Evolutionary conservation across 2,888 invertebrate species (phyloP), one percentile per base, ranked within the genome.

Genomic region (Ceraclea dissimilis): DNA sequence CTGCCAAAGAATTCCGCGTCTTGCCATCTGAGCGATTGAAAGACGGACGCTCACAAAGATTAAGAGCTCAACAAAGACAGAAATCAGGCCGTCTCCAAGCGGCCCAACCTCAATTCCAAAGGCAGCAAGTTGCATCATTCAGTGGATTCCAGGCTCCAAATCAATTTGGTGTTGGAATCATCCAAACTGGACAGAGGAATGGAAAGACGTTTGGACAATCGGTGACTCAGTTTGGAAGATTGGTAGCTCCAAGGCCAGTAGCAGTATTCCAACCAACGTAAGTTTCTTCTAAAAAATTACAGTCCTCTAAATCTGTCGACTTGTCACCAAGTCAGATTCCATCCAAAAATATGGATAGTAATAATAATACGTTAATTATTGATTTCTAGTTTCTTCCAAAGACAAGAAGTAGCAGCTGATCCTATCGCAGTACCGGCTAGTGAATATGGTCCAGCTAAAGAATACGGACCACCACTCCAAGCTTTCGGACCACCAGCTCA

Each of bases 1-100:
- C 62, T 6, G 56, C 62, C 13, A 49, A 57, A 44, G 58, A 62
- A 44, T 62, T 62, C 60, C 55, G 62, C 48, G 21, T 50, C 39
- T 47, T 59, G 13, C 54, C 59, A n/a, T 50, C 17, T 10, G 59
- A 54, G 46, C 49, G 57, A 39, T 51, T 60, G 26, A 54, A 55
- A 0, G 31, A 52, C 34, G 26, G 50, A 11, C 51, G 54, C 21
- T 43, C 26, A 21, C 60, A 58, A 22, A 18, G 46, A 8, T 51
- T 58, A 39, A 56, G 56, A 2, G 34, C 31, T 17, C 56, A 52
- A 39, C 22, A 49, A 21, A 49, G 34, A 10, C 57, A 52, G 17
- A 54, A 49, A 31, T 16, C 34, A 20, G 54, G 31, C 1, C 51
- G 58, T n/a, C 50, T 39, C 47, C 49, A 49, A 20, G 51, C 51